Conservation (phyloP, 2,113 vertebrate genomes). For the Bostrychus sinensis region DNA sequence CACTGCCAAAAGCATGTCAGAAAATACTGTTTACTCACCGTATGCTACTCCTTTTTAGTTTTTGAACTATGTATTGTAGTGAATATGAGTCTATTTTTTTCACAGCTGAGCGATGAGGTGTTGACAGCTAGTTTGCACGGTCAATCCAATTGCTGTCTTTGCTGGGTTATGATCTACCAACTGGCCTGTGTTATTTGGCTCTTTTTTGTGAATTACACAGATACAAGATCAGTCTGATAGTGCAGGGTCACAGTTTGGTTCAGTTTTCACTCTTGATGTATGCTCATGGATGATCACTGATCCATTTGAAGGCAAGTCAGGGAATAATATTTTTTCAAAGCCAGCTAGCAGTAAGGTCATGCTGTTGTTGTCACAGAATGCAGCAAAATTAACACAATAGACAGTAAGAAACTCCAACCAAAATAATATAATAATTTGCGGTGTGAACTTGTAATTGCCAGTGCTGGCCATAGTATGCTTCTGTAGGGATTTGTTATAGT, state of each 20-base stretch:
- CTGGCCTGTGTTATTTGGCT: slow-evolving; percentile 7
- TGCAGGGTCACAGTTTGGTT: not conserved
- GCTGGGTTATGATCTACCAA: slow-evolving; percentile 28
- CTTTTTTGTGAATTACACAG: too few species aligned
- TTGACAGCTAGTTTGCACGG: slow-evolving; percentile 1
- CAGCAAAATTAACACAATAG: too few species aligned
- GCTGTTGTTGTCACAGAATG: too few species aligned
- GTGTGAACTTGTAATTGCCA: slow-evolving; percentile 10
- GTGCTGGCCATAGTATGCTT: slow-evolving; percentile 15
- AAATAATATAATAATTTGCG: too few species aligned
- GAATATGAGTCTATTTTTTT: not conserved
- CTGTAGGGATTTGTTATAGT: slow-evolving; percentile 23
- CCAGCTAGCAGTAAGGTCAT: too few species aligned
- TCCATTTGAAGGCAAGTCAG: too few species aligned
- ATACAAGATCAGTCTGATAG: not conserved
- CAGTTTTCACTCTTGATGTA: too few species aligned
- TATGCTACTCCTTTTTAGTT: too few species aligned
- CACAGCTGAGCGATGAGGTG: slow-evolving; percentile 1
- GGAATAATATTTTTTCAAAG: too few species aligned
- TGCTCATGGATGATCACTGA: too few species aligned
- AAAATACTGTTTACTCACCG: too few species aligned
- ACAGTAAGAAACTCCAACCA: too few species aligned
- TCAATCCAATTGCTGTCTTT: slow-evolving; percentile 19
- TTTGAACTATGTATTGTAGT: not conserved
- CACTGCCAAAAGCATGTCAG: not conserved